Conservation (phyloP, 2,113 vertebrate genomes). For the Cyprinodon tularosa region DNA sequence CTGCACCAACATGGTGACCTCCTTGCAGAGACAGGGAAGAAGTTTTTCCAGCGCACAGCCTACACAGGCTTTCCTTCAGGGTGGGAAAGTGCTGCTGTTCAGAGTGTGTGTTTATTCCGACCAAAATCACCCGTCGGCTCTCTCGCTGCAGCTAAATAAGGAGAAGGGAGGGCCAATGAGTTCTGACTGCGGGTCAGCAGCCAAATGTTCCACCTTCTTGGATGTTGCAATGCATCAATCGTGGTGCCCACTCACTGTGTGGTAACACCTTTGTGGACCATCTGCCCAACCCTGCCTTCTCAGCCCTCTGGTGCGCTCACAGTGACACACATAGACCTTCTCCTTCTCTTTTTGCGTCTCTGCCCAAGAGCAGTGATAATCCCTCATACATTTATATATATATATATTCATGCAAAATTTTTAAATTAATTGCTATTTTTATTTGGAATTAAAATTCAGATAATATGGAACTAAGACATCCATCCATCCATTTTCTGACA, state of each 20-base stretch:
- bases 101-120: constrained; percentile 62
- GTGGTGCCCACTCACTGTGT: constrained; percentile 78
- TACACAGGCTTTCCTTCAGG: constrained; percentile 65
- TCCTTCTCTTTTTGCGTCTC: constrained; percentile 43
- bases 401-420: not conserved
- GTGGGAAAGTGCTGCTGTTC: constrained; percentile 64
- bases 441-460: not conserved
- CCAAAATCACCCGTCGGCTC: constrained; percentile 65
- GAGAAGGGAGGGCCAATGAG: constrained; percentile 67
- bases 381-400: constrained; percentile 2
- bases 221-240: constrained; percentile 81
- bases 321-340: constrained; percentile 20
- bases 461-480: too few species aligned
- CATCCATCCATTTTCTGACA: too few species aligned
- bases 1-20: constrained; percentile 62
- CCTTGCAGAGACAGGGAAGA: constrained; percentile 59
- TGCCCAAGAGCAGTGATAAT: constrained; percentile 44
- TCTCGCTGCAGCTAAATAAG: constrained; percentile 69
- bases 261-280: constrained; percentile 79
- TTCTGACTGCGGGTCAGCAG: constrained; percentile 80
- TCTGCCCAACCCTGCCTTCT: constrained; percentile 71
- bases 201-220: constrained; percentile 84
- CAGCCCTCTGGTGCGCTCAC: constrained; percentile 60
- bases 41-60: constrained; percentile 58
- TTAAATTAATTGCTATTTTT: not conserved